Conservation (phyloP, 1,140 invertebrate genomes). For the Monochamus saltuarius region DNA sequence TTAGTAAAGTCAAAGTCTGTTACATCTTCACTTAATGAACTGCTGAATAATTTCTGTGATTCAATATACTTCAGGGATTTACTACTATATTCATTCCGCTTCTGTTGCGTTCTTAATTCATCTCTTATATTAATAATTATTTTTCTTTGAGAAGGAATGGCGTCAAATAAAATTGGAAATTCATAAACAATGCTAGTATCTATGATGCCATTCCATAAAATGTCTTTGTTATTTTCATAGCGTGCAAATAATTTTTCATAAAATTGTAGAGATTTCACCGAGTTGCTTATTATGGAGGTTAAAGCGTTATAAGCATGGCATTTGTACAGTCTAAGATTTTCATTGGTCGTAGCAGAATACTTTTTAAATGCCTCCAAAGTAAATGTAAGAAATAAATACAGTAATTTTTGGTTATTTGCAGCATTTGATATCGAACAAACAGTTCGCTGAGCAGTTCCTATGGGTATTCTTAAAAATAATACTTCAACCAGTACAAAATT, state of each 20-base stretch:
- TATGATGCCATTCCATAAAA: conserved; percentile 55
- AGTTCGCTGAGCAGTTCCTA: conserved; percentile 15
- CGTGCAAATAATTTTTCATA: conserved; percentile 46
- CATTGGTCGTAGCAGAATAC: conserved; percentile 3
- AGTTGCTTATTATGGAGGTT: conserved; percentile 34
- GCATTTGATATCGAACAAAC: conserved; percentile 12
- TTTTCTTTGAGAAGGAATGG: conserved; percentile 51
- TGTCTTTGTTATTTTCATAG: conserved; percentile 43
- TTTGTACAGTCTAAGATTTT: conserved; percentile 31
- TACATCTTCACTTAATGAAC: conserved; percentile 56
- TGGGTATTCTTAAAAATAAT: conserved; percentile 37
- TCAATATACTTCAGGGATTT: conserved; percentile 40
- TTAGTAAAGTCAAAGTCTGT: conserved; percentile 57
- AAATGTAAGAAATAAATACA: conserved; percentile 20
- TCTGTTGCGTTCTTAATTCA: conserved; percentile 1
- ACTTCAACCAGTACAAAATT: conserved; percentile 35
- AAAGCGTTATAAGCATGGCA: conserved; percentile 39
- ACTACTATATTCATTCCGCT: not conserved
- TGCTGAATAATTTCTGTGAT: conserved; percentile 49
- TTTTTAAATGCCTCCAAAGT: conserved; percentile 28
- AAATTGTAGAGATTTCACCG: conserved; percentile 42
- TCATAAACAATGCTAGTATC: conserved; percentile 50
- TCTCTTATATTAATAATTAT: conserved; percentile 53
- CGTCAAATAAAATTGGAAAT: conserved; percentile 51
- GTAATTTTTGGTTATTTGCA: conserved; percentile 18